Conservation (phyloP, 2,888 invertebrate species). For the Tuta absoluta region DNA sequence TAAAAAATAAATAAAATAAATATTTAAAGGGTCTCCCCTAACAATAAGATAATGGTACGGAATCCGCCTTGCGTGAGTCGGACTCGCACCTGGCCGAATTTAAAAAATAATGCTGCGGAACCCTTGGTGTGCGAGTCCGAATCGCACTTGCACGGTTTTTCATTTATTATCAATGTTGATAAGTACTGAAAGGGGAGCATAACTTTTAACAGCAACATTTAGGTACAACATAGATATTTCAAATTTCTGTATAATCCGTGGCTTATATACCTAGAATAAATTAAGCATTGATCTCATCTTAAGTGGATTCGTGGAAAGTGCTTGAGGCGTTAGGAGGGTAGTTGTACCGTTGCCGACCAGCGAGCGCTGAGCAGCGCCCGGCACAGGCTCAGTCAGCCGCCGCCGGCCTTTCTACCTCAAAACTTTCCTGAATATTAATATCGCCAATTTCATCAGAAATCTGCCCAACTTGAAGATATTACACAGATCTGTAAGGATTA, state of each 20-base stretch:
- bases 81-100: too few species aligned
- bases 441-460: constrained; percentile 58
- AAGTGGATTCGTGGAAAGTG: constrained; percentile 55
- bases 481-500: constrained; percentile 65
- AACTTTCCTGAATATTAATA: constrained; percentile 65
- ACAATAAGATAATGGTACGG: too few species aligned
- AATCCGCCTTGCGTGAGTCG: too few species aligned
- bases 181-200: too few species aligned
- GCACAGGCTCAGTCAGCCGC: neutral
- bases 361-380: constrained; percentile 40
- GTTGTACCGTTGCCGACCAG: neutral
- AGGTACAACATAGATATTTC: too few species aligned
- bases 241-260: neutral
- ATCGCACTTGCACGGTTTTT: neutral
- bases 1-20: too few species aligned
- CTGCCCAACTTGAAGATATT: constrained; percentile 57
- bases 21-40: too few species aligned
- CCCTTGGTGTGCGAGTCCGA: too few species aligned
- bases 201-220: too few species aligned
- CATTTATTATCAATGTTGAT: too few species aligned
- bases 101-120: too few species aligned
- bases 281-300: constrained; percentile 37
- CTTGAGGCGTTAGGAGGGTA: neutral
- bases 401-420: constrained; percentile 22
- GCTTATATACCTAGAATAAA: constrained; percentile 33